Evolutionary conservation across 2,113 vertebrate genomes (phyloP).

Genomic region (Phaethornis superciliosus): DNA sequence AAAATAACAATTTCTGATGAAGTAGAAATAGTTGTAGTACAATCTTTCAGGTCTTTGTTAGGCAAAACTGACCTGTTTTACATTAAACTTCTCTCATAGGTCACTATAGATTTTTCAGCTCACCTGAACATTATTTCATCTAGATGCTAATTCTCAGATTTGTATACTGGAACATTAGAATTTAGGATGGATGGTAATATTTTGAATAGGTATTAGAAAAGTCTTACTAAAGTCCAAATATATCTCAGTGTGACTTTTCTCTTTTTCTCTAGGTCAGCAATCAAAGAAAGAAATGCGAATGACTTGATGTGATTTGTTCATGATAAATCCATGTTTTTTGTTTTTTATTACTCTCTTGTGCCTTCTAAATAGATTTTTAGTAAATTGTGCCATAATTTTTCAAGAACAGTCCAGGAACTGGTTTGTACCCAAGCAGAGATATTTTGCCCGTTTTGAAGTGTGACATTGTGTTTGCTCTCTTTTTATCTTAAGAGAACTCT

Average conservation of each 20-base stretch:
- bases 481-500: conserved; percentile 4
- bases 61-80: background rate
- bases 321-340: background rate
- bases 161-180: background rate
- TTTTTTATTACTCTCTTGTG: background rate
- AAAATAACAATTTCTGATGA: background rate
- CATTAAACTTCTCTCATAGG: background rate
- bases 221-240: background rate
- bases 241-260: background rate
- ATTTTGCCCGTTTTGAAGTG: background rate
- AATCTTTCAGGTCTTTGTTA: background rate
- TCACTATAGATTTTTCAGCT: background rate
- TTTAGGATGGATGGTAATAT: background rate
- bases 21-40: background rate
- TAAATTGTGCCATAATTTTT: background rate
- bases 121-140: background rate
- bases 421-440: background rate
- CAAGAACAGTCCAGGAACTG: background rate
- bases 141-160: background rate
- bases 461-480: background rate
- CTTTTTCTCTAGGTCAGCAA: background rate
- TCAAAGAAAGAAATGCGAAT: background rate
- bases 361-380: background rate
- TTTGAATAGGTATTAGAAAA: background rate
- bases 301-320: background rate